Percentiles rank a stretch among this genome's conserved stretches.
Evolutionary conservation across 2,113 vertebrate species (phyloP).

Genomic region (Ellobius talpinus): DNA sequence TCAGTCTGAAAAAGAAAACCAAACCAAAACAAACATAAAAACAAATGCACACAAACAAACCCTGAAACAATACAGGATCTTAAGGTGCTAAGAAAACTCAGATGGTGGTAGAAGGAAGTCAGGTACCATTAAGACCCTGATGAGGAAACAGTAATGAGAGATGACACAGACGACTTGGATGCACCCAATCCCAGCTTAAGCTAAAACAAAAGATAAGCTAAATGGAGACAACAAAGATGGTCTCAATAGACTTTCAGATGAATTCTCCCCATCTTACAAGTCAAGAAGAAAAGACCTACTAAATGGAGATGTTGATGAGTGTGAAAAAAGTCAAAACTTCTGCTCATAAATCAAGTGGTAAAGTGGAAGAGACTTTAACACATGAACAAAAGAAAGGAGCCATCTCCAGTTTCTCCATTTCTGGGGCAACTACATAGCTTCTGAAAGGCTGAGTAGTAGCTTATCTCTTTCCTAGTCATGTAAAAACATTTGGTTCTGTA

Average conservation of each 20-base stretch:
- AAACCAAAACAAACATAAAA: neutral
- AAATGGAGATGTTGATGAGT: constrained; percentile 72
- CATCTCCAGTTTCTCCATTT: constrained; percentile 88
- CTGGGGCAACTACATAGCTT: constrained; percentile 86
- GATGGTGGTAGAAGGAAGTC: constrained; percentile 85
- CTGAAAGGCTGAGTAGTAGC: constrained; percentile 91
- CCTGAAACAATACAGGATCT: neutral
- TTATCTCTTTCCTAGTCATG: constrained; percentile 96
- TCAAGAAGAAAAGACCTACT: constrained; percentile 70
- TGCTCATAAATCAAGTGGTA: constrained; percentile 69
- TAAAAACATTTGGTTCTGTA: constrained; percentile 92
- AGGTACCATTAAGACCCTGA: constrained; percentile 75
- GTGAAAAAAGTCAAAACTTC: constrained; percentile 73
- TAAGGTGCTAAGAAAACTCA: constrained; percentile 15
- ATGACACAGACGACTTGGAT: constrained; percentile 75
- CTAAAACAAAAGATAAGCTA: constrained; percentile 78
- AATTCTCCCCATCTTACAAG: constrained; percentile 71
- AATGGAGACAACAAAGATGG: constrained; percentile 77
- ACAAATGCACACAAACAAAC: neutral
- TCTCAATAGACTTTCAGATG: constrained; percentile 69
- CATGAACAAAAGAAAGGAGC: constrained; percentile 86
- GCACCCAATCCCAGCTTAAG: constrained; percentile 75
- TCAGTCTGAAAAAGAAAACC: neutral
- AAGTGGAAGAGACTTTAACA: constrained; percentile 79
- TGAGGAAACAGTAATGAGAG: constrained; percentile 79